Percentiles rank a stretch among this genome's conserved stretches.
phyloP scores from a whole-genome alignment of 2,113 vertebrate genomes.

The Lampris incognitus region DNA sequence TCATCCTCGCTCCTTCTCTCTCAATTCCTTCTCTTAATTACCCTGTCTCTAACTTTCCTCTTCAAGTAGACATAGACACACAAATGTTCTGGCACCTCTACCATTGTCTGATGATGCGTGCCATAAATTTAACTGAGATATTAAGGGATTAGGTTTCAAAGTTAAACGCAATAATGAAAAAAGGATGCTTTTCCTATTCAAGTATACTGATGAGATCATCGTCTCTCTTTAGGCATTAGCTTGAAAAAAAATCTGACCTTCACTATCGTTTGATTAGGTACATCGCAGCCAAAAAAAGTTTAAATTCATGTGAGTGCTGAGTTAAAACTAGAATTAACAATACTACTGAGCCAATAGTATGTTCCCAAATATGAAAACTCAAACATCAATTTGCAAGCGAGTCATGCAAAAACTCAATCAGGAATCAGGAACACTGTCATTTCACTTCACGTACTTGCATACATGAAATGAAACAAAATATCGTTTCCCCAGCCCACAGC shows the following conservation, averaged over 20 bases:
- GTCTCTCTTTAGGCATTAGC: conserved; percentile 19
- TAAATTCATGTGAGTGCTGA: conserved; percentile 45
- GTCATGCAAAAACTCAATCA: no score
- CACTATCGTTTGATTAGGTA: conserved; percentile 35
- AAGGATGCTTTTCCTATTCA: conserved; percentile 26
- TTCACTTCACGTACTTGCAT: no score
- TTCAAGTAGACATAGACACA: conserved; percentile 26
- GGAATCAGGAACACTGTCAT: no score
- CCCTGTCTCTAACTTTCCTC: conserved; percentile 33
- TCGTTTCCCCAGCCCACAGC: no score
- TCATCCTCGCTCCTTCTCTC: conserved; percentile 23
- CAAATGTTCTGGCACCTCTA: conserved; percentile 17
- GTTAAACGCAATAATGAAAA: neutral
- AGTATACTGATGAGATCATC: conserved; percentile 27
- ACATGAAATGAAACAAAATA: no score
- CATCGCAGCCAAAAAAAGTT: conserved; percentile 27
- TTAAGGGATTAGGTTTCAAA: conserved; percentile 22
- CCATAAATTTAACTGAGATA: conserved; percentile 42
- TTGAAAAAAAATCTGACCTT: conserved; percentile 19
- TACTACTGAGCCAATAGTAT: no score
- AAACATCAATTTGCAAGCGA: conserved; percentile 16
- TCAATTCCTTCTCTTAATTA: conserved; percentile 28
- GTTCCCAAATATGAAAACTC: neutral
- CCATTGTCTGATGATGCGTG: conserved; percentile 49
- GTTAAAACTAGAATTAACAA: conserved; percentile 33